phyloP scores from a whole-genome alignment of 2,888 invertebrate genomes.

The Aproaerema taeniolella region DNA sequence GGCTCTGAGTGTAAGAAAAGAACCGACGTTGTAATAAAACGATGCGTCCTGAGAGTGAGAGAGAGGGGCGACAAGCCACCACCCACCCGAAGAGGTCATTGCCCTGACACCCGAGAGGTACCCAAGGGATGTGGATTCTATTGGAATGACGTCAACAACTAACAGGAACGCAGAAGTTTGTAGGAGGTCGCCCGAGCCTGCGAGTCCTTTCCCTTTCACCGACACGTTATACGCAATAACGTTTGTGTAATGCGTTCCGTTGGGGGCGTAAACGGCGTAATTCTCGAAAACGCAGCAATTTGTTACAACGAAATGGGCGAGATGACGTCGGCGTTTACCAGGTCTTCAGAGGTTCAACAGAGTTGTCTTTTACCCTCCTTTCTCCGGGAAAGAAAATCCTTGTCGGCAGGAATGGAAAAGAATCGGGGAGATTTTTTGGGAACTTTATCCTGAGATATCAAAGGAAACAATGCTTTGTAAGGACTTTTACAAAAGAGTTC shows the following conservation, averaged over 20 bases:
- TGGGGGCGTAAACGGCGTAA: conserved; percentile 13
- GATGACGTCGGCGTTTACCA: conserved; percentile 46
- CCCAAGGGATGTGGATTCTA: conserved; percentile 70
- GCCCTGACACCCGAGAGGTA: conserved; percentile 45
- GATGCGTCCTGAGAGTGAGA: background rate
- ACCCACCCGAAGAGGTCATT: conserved; percentile 32
- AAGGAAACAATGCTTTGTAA: too few species aligned
- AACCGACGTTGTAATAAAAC: background rate
- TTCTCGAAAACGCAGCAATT: conserved; percentile 30
- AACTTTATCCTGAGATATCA: too few species aligned
- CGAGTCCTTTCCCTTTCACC: conserved; percentile 38
- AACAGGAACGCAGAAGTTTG: conserved; percentile 60
- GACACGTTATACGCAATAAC: conserved; percentile 1
- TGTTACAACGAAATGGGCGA: conserved; percentile 51
- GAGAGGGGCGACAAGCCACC: conserved; percentile 8
- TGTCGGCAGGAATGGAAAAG: too few species aligned
- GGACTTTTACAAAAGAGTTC: too few species aligned
- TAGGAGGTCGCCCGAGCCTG: conserved; percentile 31
- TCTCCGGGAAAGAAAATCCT: background rate
- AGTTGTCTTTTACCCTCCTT: background rate
- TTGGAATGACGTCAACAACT: conserved; percentile 79
- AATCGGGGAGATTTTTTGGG: background rate
- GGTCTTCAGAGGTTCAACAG: conserved; percentile 30
- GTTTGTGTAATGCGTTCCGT: conserved; percentile 12
- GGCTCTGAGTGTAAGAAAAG: too few species aligned